Conservation (phyloP, 2,113 vertebrate species). For the Boulengeromyrus knoepffleri region DNA sequence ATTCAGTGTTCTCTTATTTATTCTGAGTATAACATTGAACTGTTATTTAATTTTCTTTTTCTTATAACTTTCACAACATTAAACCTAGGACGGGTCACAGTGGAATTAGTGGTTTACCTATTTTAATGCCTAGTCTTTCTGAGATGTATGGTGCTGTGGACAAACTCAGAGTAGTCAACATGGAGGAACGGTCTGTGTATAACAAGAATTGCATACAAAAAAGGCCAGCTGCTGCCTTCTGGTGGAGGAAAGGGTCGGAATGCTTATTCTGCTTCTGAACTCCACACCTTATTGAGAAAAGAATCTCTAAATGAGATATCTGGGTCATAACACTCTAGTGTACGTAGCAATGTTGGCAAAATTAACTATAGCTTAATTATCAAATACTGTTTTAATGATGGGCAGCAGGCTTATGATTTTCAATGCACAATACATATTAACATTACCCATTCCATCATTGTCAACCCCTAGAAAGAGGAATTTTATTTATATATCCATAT, state of each 20-base stretch:
- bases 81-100: not conserved
- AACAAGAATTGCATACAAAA: not conserved
- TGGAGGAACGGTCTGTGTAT: not conserved
- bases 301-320: not conserved
- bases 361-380: no score
- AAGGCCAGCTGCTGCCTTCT: not conserved
- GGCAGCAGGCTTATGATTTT: no score
- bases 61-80: not conserved
- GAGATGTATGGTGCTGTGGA: not conserved
- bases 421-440: no score
- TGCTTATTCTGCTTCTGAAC: not conserved
- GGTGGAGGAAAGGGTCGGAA: not conserved
- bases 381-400: no score
- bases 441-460: no score
- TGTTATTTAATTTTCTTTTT: not conserved
- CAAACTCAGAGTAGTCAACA: not conserved
- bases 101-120: not conserved
- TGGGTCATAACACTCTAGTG: not conserved
- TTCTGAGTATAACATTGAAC: not conserved
- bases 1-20: no score
- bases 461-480: no score
- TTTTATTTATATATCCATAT: no score
- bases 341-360: no score
- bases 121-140: not conserved
- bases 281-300: not conserved